phyloP scores from a whole-genome alignment of 2,113 vertebrate genomes.

The Strix aluco region DNA sequence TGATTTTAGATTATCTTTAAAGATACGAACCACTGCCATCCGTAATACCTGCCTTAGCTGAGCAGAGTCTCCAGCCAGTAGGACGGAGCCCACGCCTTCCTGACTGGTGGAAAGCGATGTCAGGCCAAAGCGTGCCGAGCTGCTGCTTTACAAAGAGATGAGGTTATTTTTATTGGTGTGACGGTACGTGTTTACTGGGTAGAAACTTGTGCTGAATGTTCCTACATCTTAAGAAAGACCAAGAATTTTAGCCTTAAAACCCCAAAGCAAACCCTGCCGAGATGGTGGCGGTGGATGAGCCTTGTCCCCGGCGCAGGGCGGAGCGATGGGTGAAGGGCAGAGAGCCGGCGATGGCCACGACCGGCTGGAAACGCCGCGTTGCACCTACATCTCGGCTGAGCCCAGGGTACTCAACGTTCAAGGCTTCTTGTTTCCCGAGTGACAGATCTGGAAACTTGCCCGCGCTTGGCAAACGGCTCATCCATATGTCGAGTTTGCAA shows the following conservation, averaged over 20 bases:
- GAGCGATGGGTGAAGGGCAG: no score
- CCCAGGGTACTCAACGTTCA: not conserved
- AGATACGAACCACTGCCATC: not conserved
- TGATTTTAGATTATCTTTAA: not conserved
- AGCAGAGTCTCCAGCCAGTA: no score
- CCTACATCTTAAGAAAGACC: no score
- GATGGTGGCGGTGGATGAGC: not conserved
- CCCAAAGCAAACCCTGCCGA: not conserved
- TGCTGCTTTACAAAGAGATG: not conserved
- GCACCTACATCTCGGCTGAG: not conserved
- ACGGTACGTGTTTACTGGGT: not conserved
- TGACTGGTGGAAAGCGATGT: no score
- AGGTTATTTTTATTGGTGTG: not conserved
- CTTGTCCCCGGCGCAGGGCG: accelerated
- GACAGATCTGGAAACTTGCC: not conserved
- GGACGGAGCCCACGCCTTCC: no score
- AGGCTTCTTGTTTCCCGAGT: not conserved
- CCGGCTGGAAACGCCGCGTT: not conserved
- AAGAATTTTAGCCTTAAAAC: not conserved
- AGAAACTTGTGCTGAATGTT: no score
- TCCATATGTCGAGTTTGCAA: not conserved
- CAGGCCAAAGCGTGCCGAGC: not conserved
- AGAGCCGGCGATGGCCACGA: accelerated
- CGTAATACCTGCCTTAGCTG: accelerated
- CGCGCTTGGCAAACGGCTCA: not conserved